Evolutionary conservation across 2,797 vertebrate genomes (phyloP), one percentile per base, ranked within the genome.

Genomic region (Petrocephalus sullivani): DNA sequence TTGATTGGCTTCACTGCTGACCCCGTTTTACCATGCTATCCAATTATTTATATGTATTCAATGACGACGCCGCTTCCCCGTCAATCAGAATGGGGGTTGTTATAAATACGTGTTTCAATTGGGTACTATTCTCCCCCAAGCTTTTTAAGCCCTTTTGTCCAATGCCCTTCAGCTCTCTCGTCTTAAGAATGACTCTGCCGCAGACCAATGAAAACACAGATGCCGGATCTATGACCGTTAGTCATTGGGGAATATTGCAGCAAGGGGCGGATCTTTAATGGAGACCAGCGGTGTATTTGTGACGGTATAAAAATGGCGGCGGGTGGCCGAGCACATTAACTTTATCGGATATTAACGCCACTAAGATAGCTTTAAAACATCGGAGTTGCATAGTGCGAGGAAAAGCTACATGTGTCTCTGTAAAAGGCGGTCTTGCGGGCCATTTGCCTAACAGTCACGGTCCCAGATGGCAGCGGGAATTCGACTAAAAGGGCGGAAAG

Each of bases 271-370:
- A 91, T 33, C 4, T 89, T 87, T 61, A 0, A 54, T 49, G 87
- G 54, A 88, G 88, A 85, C 7, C 88, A 14, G 91, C 92, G 87
- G 92, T 95, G 95, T 96, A 53, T 96, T 96, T 94, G 95, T 96
- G 95, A 95, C 95, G 95, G 93, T 92, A 93, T 94, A 95, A 97
- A 97, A 97, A 97, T 97, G 97, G 97, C 96, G 96, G 96, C 94
- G 92, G 92, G 92, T 92, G 88, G 83, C 87, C 89, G 90, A 92
- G 87, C 89, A 90, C 53, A 91, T 91, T 92, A 95, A 95, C 93
- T 95, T 95, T 93, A 87, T 86, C 90, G 87, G 89, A 87, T 89
- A 89, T 87, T 78, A 90, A 57, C 71, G 89, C 37, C 90, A 49
- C 78, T 19, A 57, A 53, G 58, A 81, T 71, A 56, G 49, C 87